Evolutionary conservation across 2,113 vertebrate genomes (phyloP).

Genomic region (Chinchilla lanigera): DNA sequence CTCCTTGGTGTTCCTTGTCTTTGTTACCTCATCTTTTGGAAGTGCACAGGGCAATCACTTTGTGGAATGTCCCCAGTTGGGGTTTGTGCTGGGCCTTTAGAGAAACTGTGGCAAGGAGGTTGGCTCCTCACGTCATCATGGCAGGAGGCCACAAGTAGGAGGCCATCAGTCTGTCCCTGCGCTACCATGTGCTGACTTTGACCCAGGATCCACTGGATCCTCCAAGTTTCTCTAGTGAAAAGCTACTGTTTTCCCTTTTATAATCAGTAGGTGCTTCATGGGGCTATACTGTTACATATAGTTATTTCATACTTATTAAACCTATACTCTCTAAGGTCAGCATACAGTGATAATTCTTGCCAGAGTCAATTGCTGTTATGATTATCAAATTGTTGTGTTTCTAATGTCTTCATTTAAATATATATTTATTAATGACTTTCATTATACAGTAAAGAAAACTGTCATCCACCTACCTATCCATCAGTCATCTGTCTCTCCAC

Average conservation of each 20-base stretch:
- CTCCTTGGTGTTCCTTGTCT: not conserved
- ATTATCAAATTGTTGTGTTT: not conserved
- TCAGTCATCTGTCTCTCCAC: not conserved
- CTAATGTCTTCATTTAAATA: not conserved
- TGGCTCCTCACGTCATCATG: not conserved
- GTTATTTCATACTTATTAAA: not conserved
- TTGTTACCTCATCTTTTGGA: not conserved
- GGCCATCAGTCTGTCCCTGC: not conserved
- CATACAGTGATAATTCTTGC: not conserved
- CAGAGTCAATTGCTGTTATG: not conserved
- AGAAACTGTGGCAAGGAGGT: not conserved
- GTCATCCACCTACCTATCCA: not conserved
- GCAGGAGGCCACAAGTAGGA: not conserved
- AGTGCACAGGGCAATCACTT: not conserved
- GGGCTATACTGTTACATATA: not conserved
- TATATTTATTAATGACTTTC: not conserved
- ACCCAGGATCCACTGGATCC: not conserved
- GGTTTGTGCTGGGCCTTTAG: not conserved
- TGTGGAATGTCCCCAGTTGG: not conserved
- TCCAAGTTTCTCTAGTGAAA: not conserved
- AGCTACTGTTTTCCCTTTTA: not conserved
- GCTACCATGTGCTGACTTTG: not conserved
- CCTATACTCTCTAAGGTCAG: not conserved
- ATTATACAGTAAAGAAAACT: not conserved
- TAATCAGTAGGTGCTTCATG: not conserved